Base-by-base conservation (phyloP, 2,888 invertebrate species). In the Protodeltote pygarga region DNA sequence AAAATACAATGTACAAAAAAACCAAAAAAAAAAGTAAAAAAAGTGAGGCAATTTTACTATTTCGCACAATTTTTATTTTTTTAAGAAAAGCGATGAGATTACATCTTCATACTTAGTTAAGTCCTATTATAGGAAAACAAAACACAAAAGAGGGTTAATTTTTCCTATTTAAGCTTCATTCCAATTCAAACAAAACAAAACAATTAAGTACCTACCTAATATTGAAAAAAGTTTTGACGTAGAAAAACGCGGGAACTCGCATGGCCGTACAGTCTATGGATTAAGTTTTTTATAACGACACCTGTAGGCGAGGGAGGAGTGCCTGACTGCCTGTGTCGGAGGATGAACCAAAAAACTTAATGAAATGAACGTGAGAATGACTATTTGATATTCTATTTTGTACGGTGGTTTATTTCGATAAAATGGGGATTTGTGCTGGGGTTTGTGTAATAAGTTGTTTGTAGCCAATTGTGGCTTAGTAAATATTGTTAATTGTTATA, bases 351-450 rank as follows among this genome's bases (percentile, higher is more conserved):
- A 67, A 75, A 60, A 54, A 78, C 64, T 46, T 83, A 82, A 84
- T 83, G 79, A 81, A 75, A 67, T 60, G 64, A 79, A 77, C 83
- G 85, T 87, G 87, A 81, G 86, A 86, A 85, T 70, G 14, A 53
- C 47, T 47, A 38, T 65, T 53, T 52, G 49, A 53, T 59, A 42
- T 47, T 49, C 25, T 42, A 31, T 23, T 19, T 33, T 21, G 28
- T 40, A 37, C 20, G 6, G 28, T 10, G 34, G 41, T 42, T 50
- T 45, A 31, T 40, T 62, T 21, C 17, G 25, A 44, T 49, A 31
- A 31, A 21, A 25, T 25, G 23, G 13, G 19, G 34, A 15, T n/a
- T n/a, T n/a, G n/a, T n/a, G 14, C n/a, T 19, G 6, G 8, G 13
- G 17, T n/a, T 11, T 25, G 9, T 3, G 11, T 27, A n/a, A n/a